Evolutionary conservation across 1,140 invertebrate species (phyloP).

Genomic region (Dendroctonus valens): DNA sequence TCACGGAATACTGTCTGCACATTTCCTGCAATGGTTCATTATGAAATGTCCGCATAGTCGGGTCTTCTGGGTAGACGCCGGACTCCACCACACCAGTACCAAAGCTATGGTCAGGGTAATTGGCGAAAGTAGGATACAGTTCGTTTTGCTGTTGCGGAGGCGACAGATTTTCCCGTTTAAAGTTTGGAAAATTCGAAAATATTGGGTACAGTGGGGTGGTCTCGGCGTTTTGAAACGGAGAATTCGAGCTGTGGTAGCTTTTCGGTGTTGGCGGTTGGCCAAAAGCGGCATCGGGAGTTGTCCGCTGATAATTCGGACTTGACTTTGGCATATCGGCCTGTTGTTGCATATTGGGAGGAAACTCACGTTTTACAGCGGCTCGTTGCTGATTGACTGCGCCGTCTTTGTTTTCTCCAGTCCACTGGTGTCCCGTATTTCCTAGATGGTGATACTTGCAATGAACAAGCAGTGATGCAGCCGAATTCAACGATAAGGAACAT

Average conservation of each 20-base stretch:
- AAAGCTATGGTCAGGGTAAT: constrained; percentile 8
- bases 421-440: constrained; percentile 71
- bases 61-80: constrained; percentile 52
- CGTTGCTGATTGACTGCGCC: too few species aligned
- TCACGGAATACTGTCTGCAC: constrained; percentile 42
- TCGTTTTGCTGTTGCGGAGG: constrained; percentile 33
- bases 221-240: constrained; percentile 59
- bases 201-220: constrained; percentile 58
- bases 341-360: constrained; percentile 55
- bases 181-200: constrained; percentile 37
- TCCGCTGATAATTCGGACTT: constrained; percentile 57
- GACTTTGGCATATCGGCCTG: constrained; percentile 66
- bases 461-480: constrained; percentile 70
- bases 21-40: constrained; percentile 44
- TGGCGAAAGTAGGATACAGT: constrained; percentile 32
- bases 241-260: constrained; percentile 60
- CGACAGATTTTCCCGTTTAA: constrained; percentile 49
- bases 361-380: too few species aligned
- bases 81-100: constrained; percentile 43
- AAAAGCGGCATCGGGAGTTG: constrained; percentile 57
- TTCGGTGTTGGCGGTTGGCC: constrained; percentile 60
- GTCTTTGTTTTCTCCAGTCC: constrained; percentile 52
- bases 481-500: constrained; percentile 71
- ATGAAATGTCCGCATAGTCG: constrained; percentile 43
- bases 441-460: constrained; percentile 76